These are phyloP conservation scores for Bombus difficillimus DNA, from an alignment of 1,140 invertebrate genomes.

Conservation along the genomic window DNA sequence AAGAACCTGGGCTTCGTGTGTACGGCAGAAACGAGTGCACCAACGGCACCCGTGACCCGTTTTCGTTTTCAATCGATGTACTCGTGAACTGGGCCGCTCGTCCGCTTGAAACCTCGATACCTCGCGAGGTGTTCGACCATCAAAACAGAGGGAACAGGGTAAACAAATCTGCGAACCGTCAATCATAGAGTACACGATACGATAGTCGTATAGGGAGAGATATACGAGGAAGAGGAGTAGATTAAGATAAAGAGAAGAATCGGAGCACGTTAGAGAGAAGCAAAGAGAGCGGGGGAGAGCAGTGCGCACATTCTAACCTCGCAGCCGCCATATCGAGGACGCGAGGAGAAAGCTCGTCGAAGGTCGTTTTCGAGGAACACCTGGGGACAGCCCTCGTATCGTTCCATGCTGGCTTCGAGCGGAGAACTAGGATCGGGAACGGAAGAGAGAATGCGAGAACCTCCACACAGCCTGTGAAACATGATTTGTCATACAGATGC, in stretches of 20 bases:
- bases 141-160: background rate
- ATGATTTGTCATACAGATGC: slow-evolving; percentile 79
- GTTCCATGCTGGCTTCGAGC: slow-evolving; percentile 64
- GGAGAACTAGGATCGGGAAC: slow-evolving; percentile 46
- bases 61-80: slow-evolving; percentile 55
- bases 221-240: background rate
- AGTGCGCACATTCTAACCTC: slow-evolving; percentile 44
- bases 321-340: slow-evolving; percentile 47
- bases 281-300: background rate
- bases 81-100: slow-evolving; percentile 46
- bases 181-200: too few species aligned
- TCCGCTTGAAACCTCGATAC: slow-evolving; percentile 38
- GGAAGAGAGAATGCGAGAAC: slow-evolving; percentile 77
- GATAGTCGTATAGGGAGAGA: background rate
- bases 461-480: slow-evolving; percentile 75
- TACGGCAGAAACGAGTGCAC: slow-evolving; percentile 46
- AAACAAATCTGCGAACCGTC: background rate
- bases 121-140: slow-evolving; percentile 3
- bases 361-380: slow-evolving; percentile 28
- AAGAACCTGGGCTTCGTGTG: slow-evolving; percentile 39
- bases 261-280: too few species aligned
- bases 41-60: slow-evolving; percentile 49
- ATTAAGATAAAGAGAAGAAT: background rate
- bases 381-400: slow-evolving; percentile 27
- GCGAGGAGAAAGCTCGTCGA: slow-evolving; percentile 29